Evolutionary conservation across 2,797 vertebrate species (phyloP), one percentile per base, ranked within the genome.

Genomic region (Helicolenus hilgendorfi): DNA sequence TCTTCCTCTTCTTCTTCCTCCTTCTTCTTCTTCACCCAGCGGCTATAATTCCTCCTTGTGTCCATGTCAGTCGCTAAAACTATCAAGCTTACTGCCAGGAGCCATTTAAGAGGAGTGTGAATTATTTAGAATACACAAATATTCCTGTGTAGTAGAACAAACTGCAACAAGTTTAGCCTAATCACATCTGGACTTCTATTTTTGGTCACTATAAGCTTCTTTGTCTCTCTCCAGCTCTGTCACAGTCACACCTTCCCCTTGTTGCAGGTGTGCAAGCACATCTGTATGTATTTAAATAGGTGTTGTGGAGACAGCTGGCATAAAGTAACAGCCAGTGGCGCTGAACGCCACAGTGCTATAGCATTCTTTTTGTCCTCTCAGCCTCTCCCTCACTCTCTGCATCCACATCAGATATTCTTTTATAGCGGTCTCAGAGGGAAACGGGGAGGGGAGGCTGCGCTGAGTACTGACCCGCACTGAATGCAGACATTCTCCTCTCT

Each of bases 361-460:
- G 84, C 87, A 97, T 97, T 97, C 94, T 94, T 96, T 94, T 96
- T 96, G 95, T 96, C 96, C 91, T 94, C 80, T 53, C 86, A 77
- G 94, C 77, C 84, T 88, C 84, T 84, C 82, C 78, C 89, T 80
- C 82, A 55, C 88, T 93, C 87, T 70, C 85, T 87, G 86, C 83
- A 88, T 94, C 92, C 90, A 89, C 94, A 94, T 96, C 93, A 96
- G 87, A 95, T 94, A 95, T 96, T 97, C 96, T 95, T 95, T 96
- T 94, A 91, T 85, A 92, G 89, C 75, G 15, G 86, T 91, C 93
- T 96, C 94, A 53, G 91, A 94, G 93, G 91, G 85, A 88, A 84
- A 82, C 35, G 10, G 70, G 89, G 75, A 94, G 84, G 65, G 65
- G 90, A 93, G 86, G 87, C 76, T 87, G 89, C 41, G 74, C 72